Conservation (phyloP, 2,113 vertebrate genomes). For the Halichoeres trimaculatus region DNA sequence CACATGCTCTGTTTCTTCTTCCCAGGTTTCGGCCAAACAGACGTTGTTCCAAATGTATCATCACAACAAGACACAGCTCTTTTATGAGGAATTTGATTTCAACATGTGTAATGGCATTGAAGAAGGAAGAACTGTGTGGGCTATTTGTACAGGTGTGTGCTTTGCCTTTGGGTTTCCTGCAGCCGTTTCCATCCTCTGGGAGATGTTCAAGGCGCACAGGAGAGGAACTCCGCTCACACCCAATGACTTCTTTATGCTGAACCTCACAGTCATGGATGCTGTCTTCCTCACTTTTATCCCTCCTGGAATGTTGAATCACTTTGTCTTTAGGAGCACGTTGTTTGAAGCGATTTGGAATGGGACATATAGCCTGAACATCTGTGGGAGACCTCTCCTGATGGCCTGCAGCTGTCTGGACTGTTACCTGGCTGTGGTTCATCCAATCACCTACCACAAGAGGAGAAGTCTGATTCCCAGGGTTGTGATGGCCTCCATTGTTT, state of each 20-base stretch:
- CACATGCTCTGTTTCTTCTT: neutral
- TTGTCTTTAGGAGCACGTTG: rapidly evolving
- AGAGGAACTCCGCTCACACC: slow-evolving; percentile 33
- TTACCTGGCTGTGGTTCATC: slow-evolving; percentile 76
- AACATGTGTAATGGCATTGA: rapidly evolving
- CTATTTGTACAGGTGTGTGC: rapidly evolving
- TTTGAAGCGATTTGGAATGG: neutral
- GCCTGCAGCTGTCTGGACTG: slow-evolving; percentile 72
- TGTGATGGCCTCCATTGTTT: slow-evolving; percentile 34
- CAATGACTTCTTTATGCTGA: slow-evolving; percentile 55
- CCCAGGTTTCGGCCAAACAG: slow-evolving; percentile 1
- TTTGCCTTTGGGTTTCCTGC: slow-evolving; percentile 55
- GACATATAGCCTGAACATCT: slow-evolving; percentile 21
- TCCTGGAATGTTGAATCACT: slow-evolving; percentile 16
- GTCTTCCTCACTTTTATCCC: slow-evolving; percentile 48
- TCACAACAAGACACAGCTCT: no score
- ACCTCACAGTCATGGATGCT: slow-evolving; percentile 63
- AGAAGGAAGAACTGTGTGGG: neutral
- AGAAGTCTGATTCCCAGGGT: slow-evolving; percentile 59
- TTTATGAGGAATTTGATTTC: neutral
- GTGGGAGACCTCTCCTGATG: slow-evolving; percentile 70
- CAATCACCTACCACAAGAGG: slow-evolving; percentile 60
- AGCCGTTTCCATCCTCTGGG: slow-evolving; percentile 50
- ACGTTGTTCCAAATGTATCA: slow-evolving; percentile 5
- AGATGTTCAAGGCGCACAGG: slow-evolving; percentile 45